phyloP scores from a whole-genome alignment of 2,888 invertebrate genomes.

The Himalopsyche japonica region DNA sequence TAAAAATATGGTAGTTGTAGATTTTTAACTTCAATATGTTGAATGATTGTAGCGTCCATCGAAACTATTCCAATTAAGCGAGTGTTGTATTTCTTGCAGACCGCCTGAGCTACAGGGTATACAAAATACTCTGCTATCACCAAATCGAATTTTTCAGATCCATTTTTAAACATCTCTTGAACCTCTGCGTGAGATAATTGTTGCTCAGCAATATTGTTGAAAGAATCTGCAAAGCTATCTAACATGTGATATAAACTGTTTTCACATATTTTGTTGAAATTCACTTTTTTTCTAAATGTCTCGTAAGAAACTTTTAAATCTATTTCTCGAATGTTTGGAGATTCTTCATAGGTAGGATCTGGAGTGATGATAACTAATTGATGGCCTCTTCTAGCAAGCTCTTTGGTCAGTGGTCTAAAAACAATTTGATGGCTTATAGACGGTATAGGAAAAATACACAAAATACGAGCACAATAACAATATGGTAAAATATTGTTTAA shows the following conservation, averaged over 20 bases:
- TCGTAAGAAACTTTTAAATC: slow-evolving; percentile 4
- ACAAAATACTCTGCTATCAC: not conserved
- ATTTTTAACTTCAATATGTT: not conserved
- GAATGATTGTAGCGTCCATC: not conserved
- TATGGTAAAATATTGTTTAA: not conserved
- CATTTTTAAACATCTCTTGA: not conserved
- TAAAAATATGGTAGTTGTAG: not conserved
- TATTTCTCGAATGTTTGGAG: slow-evolving; percentile 10
- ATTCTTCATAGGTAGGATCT: not conserved
- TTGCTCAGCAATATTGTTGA: not conserved
- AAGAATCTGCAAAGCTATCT: not conserved
- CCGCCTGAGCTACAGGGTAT: not conserved
- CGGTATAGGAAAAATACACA: slow-evolving; percentile 14
- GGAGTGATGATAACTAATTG: slow-evolving; percentile 8
- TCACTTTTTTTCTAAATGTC: not conserved
- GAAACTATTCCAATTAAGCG: not conserved
- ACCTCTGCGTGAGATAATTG: not conserved
- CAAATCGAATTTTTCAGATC: slow-evolving; percentile 13
- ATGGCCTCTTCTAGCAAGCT: slow-evolving; percentile 17
- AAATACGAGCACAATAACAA: slow-evolving; percentile 11
- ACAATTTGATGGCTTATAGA: slow-evolving; percentile 16
- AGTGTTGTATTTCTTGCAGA: not conserved
- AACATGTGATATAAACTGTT: not conserved
- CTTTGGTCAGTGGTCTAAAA: not conserved
- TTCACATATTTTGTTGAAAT: slow-evolving; percentile 2